Base-by-base conservation (phyloP, 2,113 vertebrate genomes). In the Corvus cornix region DNA sequence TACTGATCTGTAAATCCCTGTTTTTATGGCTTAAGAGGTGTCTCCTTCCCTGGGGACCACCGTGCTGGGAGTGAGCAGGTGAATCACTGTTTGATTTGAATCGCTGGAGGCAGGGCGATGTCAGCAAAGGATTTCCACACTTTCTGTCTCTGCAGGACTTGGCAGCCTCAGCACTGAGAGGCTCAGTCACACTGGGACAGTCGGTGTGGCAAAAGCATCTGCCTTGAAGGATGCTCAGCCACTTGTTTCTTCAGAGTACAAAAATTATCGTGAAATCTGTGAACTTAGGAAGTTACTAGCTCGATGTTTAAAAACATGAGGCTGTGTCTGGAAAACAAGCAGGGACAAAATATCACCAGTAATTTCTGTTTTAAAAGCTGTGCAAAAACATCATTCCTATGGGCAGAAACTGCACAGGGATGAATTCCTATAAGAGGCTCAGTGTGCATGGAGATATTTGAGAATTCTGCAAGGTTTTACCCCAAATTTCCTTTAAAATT, bases 371-470 rank as follows among this genome's bases (percentile, higher is more conserved):
- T 70, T 16, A 33, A 49, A 87, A 28, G 30, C 79, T 16, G 46
- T 43, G 19, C 13, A 26, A 44, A 69, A 64, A 3, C 17, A 10
- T 24, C 18, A 7, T 64, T 43, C 21, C 33, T 41, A 6, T 3
- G 3, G 39, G 33, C 16, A 67, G 60, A 48, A 84, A 11, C 35
- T 19, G 33, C 20, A 28, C 37, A 59, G 28, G 56, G 59, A 55
- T 35, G 28, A 4, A 0, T 3, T 22, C 51, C 53, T 69, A 33
- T 33, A 10, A 41, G 26, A n/a, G 44, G 30, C 49, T 89, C 58
- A 5, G 4, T 13, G 3, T 10, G 11, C 13, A 1, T 13, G 21
- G 35, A 48, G 27, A 9, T 13, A 5, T 18, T 8, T 1, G 22
- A 69, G 24, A 20, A 4, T 43, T 67, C 41, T 48, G 33, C 60